These are phyloP conservation scores for Ichneumoninae sp. DNA, from an alignment of 2,888 invertebrate genomes.

Conservation along the genomic window DNA sequence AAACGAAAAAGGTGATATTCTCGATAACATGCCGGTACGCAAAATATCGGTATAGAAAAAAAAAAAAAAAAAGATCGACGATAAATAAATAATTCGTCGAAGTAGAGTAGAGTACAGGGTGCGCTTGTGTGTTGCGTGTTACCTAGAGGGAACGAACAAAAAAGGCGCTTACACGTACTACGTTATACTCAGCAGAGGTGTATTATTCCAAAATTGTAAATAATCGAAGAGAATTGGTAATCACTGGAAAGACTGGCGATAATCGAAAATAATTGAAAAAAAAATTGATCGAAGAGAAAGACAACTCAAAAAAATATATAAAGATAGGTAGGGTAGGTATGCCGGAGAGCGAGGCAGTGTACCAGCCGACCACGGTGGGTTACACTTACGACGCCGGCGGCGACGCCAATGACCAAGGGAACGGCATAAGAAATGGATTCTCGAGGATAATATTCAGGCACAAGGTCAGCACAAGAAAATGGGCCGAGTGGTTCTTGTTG, in stretches of 20 bases:
- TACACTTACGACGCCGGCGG: conserved; percentile 81
- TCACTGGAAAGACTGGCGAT: neutral
- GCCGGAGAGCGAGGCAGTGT: conserved; percentile 83
- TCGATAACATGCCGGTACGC: neutral
- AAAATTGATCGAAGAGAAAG: conserved; percentile 15
- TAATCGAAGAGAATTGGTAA: neutral
- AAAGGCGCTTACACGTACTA: conserved; percentile 15
- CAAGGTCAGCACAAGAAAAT: conserved; percentile 81
- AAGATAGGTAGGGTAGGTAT: conserved; percentile 69
- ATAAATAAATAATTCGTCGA: conserved; percentile 20
- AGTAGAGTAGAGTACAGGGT: neutral
- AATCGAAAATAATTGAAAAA: conserved; percentile 1
- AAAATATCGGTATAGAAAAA: neutral
- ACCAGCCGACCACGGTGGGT: conserved; percentile 83
- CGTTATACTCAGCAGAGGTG: neutral
- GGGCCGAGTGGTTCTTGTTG: conserved; percentile 81
- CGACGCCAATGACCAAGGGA: conserved; percentile 73
- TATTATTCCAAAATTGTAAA: neutral
- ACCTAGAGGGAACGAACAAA: conserved; percentile 24
- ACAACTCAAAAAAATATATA: conserved; percentile 4
- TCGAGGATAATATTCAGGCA: conserved; percentile 81
- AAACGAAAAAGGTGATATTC: neutral
- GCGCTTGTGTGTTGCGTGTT: neutral
- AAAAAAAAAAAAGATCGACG: conserved; percentile 31
- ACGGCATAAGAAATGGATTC: conserved; percentile 76